Percentiles rank a stretch among this genome's conserved stretches.
Conservation (phyloP, 2,113 vertebrate species). For the Pomatostomus ruficeps region DNA sequence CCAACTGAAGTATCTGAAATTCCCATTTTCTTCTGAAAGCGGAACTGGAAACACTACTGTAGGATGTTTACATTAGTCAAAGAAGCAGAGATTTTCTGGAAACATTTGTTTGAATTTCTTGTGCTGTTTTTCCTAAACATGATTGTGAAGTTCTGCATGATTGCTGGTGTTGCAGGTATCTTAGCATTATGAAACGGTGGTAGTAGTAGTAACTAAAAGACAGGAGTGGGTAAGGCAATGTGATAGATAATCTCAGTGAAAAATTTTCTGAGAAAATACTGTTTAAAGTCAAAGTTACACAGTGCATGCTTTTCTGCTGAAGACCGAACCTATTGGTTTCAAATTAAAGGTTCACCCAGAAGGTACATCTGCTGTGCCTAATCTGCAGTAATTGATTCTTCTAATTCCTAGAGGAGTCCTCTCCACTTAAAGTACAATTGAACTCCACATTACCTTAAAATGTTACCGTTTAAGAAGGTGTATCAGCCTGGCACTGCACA, state of each 20-base stretch:
- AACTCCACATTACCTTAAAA: slow-evolving; percentile 36
- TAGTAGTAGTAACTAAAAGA: background rate
- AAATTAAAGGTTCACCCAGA: slow-evolving; percentile 51
- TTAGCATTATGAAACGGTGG: background rate
- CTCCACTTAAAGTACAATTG: slow-evolving; percentile 27
- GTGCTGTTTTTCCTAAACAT: background rate
- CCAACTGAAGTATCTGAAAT: background rate
- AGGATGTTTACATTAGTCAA: background rate
- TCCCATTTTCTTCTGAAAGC: background rate
- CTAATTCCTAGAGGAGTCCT: slow-evolving; percentile 26
- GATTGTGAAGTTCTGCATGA: background rate
- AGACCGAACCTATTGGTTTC: background rate
- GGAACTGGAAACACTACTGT: background rate
- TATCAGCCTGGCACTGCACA: background rate
- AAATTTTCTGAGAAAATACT: background rate
- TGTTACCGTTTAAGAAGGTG: slow-evolving; percentile 22
- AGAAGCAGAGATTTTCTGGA: background rate
- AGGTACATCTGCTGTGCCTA: slow-evolving; percentile 29
- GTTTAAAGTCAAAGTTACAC: background rate
- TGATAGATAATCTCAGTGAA: background rate
- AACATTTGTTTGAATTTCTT: background rate
- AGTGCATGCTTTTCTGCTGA: background rate
- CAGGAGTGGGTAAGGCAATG: background rate
- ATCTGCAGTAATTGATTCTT: slow-evolving; percentile 33
- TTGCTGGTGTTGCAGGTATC: background rate